A percentile compares a stretch with the other conserved stretches of the same genome.
These are phyloP conservation scores for Elephas maximus DNA, from an alignment of 2,113 vertebrate genomes.

Conservation along the genomic window DNA sequence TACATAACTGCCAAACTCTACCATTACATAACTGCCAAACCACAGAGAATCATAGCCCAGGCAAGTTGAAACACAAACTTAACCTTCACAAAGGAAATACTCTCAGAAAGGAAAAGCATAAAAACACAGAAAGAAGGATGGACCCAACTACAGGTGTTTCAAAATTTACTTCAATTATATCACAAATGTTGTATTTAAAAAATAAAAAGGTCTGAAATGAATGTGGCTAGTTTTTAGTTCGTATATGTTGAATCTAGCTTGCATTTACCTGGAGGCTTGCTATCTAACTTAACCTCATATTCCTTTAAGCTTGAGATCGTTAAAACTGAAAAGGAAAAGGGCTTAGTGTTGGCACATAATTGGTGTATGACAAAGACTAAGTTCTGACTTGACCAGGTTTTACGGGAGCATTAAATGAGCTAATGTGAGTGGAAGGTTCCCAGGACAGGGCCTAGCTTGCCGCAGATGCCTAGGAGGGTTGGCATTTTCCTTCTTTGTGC, in stretches of 20 bases:
- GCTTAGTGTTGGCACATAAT: background rate
- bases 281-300: background rate
- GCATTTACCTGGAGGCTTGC: background rate
- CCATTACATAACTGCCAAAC: too few relatives aligned
- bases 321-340: background rate
- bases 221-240: background rate
- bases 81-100: too few relatives aligned
- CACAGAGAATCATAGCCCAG: too few relatives aligned
- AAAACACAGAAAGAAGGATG: background rate
- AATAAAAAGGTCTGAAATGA: background rate
- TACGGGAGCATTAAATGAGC: background rate
- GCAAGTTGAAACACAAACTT: too few relatives aligned
- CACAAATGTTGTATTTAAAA: background rate
- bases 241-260: background rate
- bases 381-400: background rate
- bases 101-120: background rate
- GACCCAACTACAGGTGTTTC: background rate
- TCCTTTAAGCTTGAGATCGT: background rate
- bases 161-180: background rate
- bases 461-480: background rate
- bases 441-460: background rate
- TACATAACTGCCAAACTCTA: too few relatives aligned
- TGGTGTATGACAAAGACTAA: background rate
- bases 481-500: background rate
- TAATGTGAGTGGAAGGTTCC: background rate